A percentile compares a stretch with the other conserved stretches of the same genome.
Evolutionary conservation across 2,888 invertebrate species (phyloP).

Genomic region (Nebria salina): DNA sequence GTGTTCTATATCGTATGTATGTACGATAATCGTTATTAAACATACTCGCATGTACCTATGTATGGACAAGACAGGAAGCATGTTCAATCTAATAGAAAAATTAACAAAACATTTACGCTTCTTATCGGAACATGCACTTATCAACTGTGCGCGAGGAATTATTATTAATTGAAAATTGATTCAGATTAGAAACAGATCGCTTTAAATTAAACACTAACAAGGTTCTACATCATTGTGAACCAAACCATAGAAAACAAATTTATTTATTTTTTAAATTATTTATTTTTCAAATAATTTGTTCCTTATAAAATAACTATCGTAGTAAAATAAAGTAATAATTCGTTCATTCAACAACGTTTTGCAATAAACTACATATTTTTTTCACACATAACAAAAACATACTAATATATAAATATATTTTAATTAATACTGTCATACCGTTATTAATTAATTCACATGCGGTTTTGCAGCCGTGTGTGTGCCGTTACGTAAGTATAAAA

Average conservation of each 20-base stretch:
- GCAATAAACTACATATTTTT: neutral
- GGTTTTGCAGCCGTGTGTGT: constrained; percentile 2
- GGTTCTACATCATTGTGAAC: too few relatives aligned
- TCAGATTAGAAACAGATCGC: neutral
- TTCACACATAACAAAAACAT: constrained; percentile 25
- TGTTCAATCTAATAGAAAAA: neutral
- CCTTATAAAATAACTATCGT: too few relatives aligned
- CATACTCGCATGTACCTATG: neutral
- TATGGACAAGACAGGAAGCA: constrained; percentile 1
- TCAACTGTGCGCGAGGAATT: neutral
- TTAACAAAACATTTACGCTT: neutral
- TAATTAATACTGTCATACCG: constrained; percentile 42
- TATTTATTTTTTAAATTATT: too few relatives aligned
- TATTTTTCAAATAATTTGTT: too few relatives aligned
- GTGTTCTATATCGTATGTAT: neutral
- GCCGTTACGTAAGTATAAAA: neutral
- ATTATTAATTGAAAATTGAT: neutral
- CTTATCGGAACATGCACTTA: neutral
- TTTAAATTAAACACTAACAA: too few relatives aligned
- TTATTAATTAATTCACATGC: constrained; percentile 36
- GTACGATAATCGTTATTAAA: neutral
- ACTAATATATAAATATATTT: constrained; percentile 26
- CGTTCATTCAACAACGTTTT: neutral
- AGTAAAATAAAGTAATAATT: neutral
- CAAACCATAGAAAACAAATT: too few relatives aligned